Conservation (phyloP, 2,888 invertebrate genomes). For the Tetramorium bicarinatum region DNA sequence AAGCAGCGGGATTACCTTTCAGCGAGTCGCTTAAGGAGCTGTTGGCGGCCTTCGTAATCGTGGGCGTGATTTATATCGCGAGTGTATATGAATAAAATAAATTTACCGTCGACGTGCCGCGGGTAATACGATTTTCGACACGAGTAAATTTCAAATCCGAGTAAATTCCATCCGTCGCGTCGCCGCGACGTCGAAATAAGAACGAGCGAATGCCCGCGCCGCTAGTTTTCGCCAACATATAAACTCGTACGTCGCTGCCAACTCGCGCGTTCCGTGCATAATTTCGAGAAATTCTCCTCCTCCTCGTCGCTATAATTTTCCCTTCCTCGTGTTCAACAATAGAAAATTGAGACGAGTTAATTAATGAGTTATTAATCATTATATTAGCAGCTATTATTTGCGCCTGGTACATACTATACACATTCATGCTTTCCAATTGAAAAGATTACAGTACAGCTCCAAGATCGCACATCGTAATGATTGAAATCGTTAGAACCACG, state of each 20-base stretch:
- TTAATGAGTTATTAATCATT: conserved; percentile 36
- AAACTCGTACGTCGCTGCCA: conserved; percentile 16
- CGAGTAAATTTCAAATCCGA: conserved; percentile 27
- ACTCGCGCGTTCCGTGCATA: neutral
- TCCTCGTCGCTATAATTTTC: neutral
- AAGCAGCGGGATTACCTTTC: conserved; percentile 68
- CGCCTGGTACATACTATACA: neutral
- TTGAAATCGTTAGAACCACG: conserved; percentile 38
- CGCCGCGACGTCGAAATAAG: conserved; percentile 7
- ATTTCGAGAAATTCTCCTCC: neutral
- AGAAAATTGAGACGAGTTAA: conserved; percentile 21
- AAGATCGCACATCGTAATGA: conserved; percentile 32
- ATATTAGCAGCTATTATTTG: conserved; percentile 2
- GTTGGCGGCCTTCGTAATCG: conserved; percentile 28
- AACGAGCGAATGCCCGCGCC: neutral
- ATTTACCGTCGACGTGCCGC: neutral
- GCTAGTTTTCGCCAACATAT: conserved; percentile 6
- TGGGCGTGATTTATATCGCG: conserved; percentile 57
- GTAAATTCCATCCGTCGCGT: conserved; percentile 21
- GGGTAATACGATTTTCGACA: conserved; percentile 37
- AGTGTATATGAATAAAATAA: conserved; percentile 21
- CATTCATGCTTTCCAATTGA: conserved; percentile 22
- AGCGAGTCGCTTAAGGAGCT: conserved; percentile 54
- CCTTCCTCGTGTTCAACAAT: neutral
- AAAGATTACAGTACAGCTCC: conserved; percentile 4